A percentile compares a stretch with the other conserved stretches of the same genome.
These are phyloP conservation scores for Odontomachus brunneus DNA, from an alignment of 1,140 invertebrate genomes.

Conservation along the genomic window DNA sequence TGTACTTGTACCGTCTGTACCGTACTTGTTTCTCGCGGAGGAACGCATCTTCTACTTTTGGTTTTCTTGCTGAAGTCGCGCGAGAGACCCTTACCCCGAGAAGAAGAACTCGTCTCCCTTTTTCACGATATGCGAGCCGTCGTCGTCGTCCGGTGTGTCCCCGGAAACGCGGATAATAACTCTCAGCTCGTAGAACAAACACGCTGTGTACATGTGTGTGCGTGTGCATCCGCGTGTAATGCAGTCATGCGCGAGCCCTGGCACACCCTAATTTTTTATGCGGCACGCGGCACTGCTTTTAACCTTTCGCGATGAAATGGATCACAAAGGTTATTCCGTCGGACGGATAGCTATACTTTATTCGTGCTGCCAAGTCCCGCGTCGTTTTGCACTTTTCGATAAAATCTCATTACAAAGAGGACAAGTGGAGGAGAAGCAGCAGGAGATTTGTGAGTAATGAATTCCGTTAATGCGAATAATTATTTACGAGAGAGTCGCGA, in stretches of 20 bases:
- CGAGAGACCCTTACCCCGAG: too few relatives aligned
- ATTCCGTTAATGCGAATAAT: conserved; percentile 37
- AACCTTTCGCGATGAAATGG: conserved; percentile 57
- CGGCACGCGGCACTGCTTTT: conserved; percentile 36
- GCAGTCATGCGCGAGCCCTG: conserved; percentile 7
- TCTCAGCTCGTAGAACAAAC: conserved; percentile 32
- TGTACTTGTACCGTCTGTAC: neutral
- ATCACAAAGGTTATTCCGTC: conserved; percentile 41
- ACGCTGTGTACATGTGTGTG: conserved; percentile 8
- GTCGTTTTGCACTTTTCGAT: conserved; percentile 21
- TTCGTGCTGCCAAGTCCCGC: conserved; percentile 12
- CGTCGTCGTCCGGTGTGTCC: neutral
- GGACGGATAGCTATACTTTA: conserved; percentile 38
- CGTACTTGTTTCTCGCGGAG: conserved; percentile 4
- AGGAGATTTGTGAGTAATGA: conserved; percentile 4
- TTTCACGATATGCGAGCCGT: neutral
- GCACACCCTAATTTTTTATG: conserved; percentile 45
- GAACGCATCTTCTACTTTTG: neutral
- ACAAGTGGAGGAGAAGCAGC: neutral
- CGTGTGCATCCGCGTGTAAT: conserved; percentile 3
- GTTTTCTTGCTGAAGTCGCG: conserved; percentile 21
- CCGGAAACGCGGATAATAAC: conserved; percentile 25
- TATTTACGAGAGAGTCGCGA: conserved; percentile 4
- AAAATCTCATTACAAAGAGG: conserved; percentile 24
- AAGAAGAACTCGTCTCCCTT: neutral